Evolutionary conservation across 1,140 invertebrate genomes (phyloP), one percentile per base, ranked within the genome.

Genomic region (Aphelenchoides fujianensis): DNA sequence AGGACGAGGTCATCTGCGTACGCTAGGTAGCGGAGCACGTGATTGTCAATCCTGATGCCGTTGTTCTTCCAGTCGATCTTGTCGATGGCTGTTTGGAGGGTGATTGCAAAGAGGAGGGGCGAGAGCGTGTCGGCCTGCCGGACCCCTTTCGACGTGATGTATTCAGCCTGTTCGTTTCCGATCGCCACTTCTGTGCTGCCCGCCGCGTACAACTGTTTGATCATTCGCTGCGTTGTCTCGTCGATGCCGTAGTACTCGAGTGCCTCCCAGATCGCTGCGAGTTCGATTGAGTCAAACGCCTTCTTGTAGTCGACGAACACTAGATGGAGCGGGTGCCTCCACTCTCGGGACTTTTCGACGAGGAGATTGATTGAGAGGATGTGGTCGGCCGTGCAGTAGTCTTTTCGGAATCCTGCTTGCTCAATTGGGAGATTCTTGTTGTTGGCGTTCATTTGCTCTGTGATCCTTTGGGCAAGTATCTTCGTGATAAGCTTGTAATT

Each of bases 331-430:
- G 68, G 3, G 28, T 68, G 30, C 16, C 53, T 27, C 9, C 41
- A 41, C 36, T 35, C 30, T 32, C 35, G 19, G 16, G 28, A 69
- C 52, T 34, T 57, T 34, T 53, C 48, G 28, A 74, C 23, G 23
- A 79, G 66, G 0, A 37, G 41, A 19, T 71, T 61, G 2, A 79
- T 34, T 2, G 68, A 62, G 31, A 69, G 68, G n/a, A 75, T 70
- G 52, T 79, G 64, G 66, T 78, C 76, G 9, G 71, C 0, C 2
- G 69, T 69, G 12, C 66, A 76, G 53, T 69, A 79, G 7, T n/a
- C 12, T 16, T 54, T 54, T 64, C 76, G 61, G 32, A 78, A 78
- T 1, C 76, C 76, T 9, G 77, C 70, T 64, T 79, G 77, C 27
- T 64, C 32, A 7, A 7, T 7, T 3, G 70, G 32, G 7, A 64